A percentile compares a stretch with the other conserved stretches of the same genome.
phyloP scores from a whole-genome alignment of 1,140 invertebrate species.

The Meloidogyne hapla region DNA sequence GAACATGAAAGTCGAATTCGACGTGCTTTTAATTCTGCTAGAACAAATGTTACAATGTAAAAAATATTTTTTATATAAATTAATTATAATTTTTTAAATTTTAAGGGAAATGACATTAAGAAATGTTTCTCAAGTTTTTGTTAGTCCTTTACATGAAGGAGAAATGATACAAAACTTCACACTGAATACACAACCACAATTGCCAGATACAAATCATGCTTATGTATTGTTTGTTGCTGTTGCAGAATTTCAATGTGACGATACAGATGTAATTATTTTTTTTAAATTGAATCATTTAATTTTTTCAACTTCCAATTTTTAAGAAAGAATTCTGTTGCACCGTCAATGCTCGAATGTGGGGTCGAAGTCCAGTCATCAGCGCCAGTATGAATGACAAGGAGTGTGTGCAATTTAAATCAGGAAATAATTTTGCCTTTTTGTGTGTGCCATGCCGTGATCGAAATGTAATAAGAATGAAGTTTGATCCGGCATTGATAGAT shows the following conservation, averaged over 20 bases:
- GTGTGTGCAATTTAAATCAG: constrained; percentile 16
- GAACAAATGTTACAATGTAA: constrained; percentile 25
- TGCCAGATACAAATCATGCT: constrained; percentile 18
- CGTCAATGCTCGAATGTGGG: constrained; percentile 25
- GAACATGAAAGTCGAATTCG: constrained; percentile 24
- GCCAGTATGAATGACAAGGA: constrained; percentile 16
- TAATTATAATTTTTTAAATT: background rate
- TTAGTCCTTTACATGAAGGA: constrained; percentile 31
- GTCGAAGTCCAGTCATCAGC: constrained; percentile 3
- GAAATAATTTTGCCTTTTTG: constrained; percentile 25
- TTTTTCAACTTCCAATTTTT: background rate
- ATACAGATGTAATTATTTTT: constrained; percentile 4
- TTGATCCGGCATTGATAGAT: background rate
- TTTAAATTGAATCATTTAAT: background rate
- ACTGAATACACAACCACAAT: constrained; percentile 19
- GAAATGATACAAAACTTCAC: constrained; percentile 11
- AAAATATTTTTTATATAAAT: background rate
- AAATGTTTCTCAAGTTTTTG: constrained; percentile 33
- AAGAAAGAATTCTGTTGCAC: constrained; percentile 7
- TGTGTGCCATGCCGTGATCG: constrained; percentile 12
- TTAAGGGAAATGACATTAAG: constrained; percentile 29
- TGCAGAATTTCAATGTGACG: constrained; percentile 21
- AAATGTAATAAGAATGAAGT: constrained; percentile 14
- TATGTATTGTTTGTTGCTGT: constrained; percentile 17
- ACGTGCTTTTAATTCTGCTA: constrained; percentile 21